Percentiles rank a stretch among this genome's conserved stretches.
Evolutionary conservation across 2,113 vertebrate genomes (phyloP).

Genomic region (Chrysemys picta): DNA sequence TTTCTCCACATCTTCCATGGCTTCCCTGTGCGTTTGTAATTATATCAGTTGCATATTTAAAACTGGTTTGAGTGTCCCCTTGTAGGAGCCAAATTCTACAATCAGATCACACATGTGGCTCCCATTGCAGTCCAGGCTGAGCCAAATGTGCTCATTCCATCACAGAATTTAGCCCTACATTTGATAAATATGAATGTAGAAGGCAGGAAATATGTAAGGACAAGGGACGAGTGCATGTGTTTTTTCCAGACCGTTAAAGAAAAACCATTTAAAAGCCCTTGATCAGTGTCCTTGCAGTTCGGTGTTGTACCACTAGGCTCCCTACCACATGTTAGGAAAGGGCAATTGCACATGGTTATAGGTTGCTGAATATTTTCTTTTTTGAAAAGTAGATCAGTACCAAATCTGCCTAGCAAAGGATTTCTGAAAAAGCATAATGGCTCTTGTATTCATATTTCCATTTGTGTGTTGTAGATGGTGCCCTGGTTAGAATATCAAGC

Average conservation of each 20-base stretch:
- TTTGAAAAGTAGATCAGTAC: constrained; percentile 56
- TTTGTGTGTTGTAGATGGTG: not conserved
- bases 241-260: constrained; percentile 30
- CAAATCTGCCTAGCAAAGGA: constrained; percentile 58
- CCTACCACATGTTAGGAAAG: not conserved
- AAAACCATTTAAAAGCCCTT: constrained; percentile 31
- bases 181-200: constrained; percentile 51
- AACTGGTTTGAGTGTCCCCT: constrained; percentile 66
- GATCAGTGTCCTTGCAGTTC: not conserved
- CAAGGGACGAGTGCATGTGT: constrained; percentile 29
- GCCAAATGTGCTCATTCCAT: constrained; percentile 55
- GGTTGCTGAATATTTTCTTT: constrained; percentile 30
- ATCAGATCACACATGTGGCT: constrained; percentile 53
- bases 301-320: not conserved
- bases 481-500: constrained; percentile 25
- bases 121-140: constrained; percentile 62
- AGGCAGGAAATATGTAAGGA: not conserved
- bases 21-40: constrained; percentile 73
- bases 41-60: constrained; percentile 68
- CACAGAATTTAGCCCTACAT: constrained; percentile 63
- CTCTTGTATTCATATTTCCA: constrained; percentile 49
- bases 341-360: not conserved
- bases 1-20: constrained; percentile 68
- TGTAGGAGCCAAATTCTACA: constrained; percentile 69
- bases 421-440: constrained; percentile 55